phyloP scores from a whole-genome alignment of 92 coral and sea anemone species.

The Plumapathes pennacea region DNA sequence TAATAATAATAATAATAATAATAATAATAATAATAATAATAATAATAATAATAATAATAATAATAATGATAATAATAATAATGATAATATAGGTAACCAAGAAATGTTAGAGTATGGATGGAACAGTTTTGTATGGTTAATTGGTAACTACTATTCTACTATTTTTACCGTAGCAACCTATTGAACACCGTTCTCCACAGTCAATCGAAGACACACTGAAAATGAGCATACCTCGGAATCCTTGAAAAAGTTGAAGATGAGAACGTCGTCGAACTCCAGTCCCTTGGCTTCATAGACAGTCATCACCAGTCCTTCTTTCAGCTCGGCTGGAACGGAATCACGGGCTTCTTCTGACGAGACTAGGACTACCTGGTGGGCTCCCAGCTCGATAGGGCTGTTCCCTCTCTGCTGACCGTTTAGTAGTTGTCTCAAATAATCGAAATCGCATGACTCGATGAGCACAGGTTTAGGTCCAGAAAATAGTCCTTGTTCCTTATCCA shows the following conservation, averaged over 20 bases:
- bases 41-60: no score
- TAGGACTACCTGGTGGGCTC: slow-evolving; percentile 92
- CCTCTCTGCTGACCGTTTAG: slow-evolving; percentile 79
- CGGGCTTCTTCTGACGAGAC: slow-evolving; percentile 90
- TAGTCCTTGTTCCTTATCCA: slow-evolving; percentile 76
- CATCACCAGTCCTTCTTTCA: slow-evolving; percentile 77
- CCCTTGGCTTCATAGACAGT: slow-evolving; percentile 95
- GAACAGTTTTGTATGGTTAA: no score
- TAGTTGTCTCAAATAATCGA: slow-evolving; percentile 77
- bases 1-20: no score
- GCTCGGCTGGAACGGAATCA: slow-evolving; percentile 77
- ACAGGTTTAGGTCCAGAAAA: slow-evolving; percentile 93
- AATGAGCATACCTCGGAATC: slow-evolving; percentile 95
- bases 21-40: no score
- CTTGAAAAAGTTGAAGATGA: slow-evolving; percentile 86
- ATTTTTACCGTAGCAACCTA: no score
- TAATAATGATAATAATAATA: no score
- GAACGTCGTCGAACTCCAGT: slow-evolving; percentile 90
- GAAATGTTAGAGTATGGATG: no score
- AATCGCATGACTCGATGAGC: slow-evolving; percentile 74
- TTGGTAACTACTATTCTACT: slow-evolving; percentile 30
- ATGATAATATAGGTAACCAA: no score
- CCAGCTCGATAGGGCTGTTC: slow-evolving; percentile 82
- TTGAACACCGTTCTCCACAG: no score
- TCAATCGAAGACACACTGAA: no score